phyloP scores from a whole-genome alignment of 2,797 vertebrate genomes.

The Balearica regulorum region DNA sequence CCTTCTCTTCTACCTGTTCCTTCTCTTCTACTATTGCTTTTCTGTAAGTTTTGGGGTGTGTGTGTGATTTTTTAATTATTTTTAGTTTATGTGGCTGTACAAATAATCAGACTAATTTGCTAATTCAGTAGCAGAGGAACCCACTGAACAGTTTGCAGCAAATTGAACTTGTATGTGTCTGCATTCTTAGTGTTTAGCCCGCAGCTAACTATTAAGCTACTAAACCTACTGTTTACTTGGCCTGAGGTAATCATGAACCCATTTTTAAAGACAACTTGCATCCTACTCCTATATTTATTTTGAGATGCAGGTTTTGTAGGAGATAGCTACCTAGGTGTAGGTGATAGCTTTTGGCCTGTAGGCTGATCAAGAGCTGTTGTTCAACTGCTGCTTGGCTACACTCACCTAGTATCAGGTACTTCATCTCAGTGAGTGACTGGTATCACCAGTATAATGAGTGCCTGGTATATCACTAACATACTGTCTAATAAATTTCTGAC shows the following conservation, averaged over 20 bases:
- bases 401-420: background rate
- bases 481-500: background rate
- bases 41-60: background rate
- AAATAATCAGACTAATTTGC: background rate
- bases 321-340: background rate
- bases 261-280: background rate
- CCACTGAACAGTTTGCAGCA: background rate
- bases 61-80: background rate
- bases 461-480: background rate
- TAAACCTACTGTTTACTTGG: background rate
- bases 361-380: background rate
- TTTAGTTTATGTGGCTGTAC: background rate
- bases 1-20: background rate
- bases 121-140: background rate
- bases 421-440: background rate
- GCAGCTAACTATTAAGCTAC: background rate
- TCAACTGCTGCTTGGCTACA: accelerated
- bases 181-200: background rate
- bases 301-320: background rate
- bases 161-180: background rate
- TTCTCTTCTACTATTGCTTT: background rate
- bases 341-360: background rate
- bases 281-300: background rate
- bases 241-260: background rate
- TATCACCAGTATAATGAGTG: background rate